Base-by-base conservation (phyloP, 2,888 invertebrate genomes). In the Melinaea menophilus region DNA sequence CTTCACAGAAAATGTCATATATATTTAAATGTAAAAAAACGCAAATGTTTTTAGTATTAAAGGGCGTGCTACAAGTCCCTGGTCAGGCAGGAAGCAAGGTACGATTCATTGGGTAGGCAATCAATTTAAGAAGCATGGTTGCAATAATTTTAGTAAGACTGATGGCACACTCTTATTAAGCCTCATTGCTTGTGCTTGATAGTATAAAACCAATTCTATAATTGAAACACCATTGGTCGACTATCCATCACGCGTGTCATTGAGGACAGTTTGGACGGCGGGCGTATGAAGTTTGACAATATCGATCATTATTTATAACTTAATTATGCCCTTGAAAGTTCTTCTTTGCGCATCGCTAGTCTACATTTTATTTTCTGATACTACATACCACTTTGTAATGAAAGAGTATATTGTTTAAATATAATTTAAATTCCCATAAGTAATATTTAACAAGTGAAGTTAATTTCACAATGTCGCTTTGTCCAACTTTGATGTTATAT, bases 291-390 rank as follows among this genome's bases (percentile, higher is more conserved):
- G 76, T 80, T 79, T 69, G 73, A 71, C 41, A 72, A 71, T 77
- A 88, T 88, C 88, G 79, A 86, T 89, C 88, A 88, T 82, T 22
- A 22, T 22, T 79, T 78, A 72, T 85, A 86, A 86, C 77, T 70
- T 80, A 82, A 85, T 87, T 83, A 75, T 78, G 66, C 67, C 62
- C 69, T 69, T 68, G 71, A 70, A 74, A 75, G 70, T 77, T 75
- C 75, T 75, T 74, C 73, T 66, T 51, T 57, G 46, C 35, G 51
- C 58, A 56, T 12, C 45, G 56, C 54, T 41, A 37, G 61, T 71
- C 62, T 66, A 45, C 56, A 64, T 61, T 54, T 54, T 9, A 9
- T n/a, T 9, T 13, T 55, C 31, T 9, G 55, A 55, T 12, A 12
- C 22, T 33, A 12, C 55, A 55, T 4, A 11, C 34, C 55, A 31